Base-by-base conservation (phyloP, 2,888 invertebrate genomes). In the Lamproptera curius region DNA sequence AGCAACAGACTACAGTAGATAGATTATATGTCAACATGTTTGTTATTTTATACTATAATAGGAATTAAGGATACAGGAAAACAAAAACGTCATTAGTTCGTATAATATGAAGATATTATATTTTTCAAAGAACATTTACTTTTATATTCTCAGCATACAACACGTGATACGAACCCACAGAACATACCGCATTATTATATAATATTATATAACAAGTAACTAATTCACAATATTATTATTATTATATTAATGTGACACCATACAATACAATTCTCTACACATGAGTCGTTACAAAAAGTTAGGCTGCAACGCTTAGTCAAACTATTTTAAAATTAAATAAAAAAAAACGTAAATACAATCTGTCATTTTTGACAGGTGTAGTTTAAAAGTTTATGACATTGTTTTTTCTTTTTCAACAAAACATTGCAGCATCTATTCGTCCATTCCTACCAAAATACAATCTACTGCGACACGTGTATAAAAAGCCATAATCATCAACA, bases 101-200 rank as follows among this genome's bases (percentile, higher is more conserved):
- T 70, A 66, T 31, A 31, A 31, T 84, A 86, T 85, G 83, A 86
- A 87, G 87, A 80, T 84, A 87, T 81, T 85, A 86, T 87, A 87
- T 86, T 85, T n/a, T 83, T 81, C 77, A 84, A 84, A 85, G 86
- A 86, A 86, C 87, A 85, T 83, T 75, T 86, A 81, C 72, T 76
- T 76, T 77, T 73, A 73, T 42, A 74, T 73, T 70, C 62, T 79
- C 82, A 80, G 82, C 84, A 72, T 81, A 85, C 73, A 85, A 82
- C 77, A 70, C 75, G 79, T 79, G 77, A 82, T 80, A 76, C 70
- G 67, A n/a, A 74, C 65, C 63, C 73, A 77, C 70, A 72, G 77
- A 76, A 70, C 70, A 70, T 67, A 51, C 46, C 52, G 73, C 73
- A 71, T 64, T 71, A 67, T 72, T 65, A 75, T 67, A 69, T 80